Evolutionary conservation across 1,140 invertebrate genomes (phyloP), one percentile per base, ranked within the genome.

Genomic region (Bradysia coprophila): DNA sequence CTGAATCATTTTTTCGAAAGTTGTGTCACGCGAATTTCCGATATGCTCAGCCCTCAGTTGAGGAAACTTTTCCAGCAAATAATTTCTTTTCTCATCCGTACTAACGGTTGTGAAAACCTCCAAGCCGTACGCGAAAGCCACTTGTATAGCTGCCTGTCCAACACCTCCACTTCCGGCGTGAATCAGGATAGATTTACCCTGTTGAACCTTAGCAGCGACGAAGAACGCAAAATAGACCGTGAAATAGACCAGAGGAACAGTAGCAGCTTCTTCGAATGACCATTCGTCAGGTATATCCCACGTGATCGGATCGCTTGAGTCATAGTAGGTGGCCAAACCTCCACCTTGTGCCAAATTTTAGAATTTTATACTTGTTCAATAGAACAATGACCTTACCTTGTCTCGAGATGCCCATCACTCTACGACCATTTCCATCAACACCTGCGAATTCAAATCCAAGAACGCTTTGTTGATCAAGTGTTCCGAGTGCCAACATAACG

Each of bases 81-180:
- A 95, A 19, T 87, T 76, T 40, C 82, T 71, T 61, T 98, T 98
- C 40, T 89, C 84, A 50, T 75, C 58, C 16, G 83, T 85, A 20
- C 69, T 61, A 22, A 92, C 87, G 1, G 89, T 93, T 1, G 88
- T 91, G 59, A 75, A 94, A 0, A 94, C 80, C 22, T 58, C 73
- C 61, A 88, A 83, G 10, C 85, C 86, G 62, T 81, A 73, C 52
- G 81, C 73, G 6, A 96, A 64, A 21, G 90, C 89, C 52, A 98
- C 88, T 6, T 85, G 69, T 50, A 97, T 96, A 46, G 91, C 88
- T 5, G 92, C 92, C 65, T 93, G 88, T 5, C 93, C 93, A 18
- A 97, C 91, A 51, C 91, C 93, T 48, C 93, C 94, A 49, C 85
- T 83, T 47, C 93, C 93, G 42, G 93, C 89, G 57, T 98, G 94